Conservation (phyloP, 1,140 invertebrate species). For the Colletes latitarsis region DNA sequence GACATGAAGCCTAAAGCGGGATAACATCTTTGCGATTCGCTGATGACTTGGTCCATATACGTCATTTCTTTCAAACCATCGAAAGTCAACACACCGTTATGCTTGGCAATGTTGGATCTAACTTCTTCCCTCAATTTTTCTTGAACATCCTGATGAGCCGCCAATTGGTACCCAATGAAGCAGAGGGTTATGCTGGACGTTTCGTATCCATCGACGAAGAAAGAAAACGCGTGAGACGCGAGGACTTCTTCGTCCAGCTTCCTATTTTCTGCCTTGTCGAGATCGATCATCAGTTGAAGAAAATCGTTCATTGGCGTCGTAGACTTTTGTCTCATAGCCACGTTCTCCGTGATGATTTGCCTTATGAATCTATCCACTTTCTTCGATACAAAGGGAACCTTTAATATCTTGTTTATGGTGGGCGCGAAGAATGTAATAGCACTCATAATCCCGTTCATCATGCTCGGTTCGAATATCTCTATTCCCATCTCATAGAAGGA, state of each 20-base stretch:
- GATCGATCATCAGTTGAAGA: slow-evolving; percentile 60
- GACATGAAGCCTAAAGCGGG: slow-evolving; percentile 10
- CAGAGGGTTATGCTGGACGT: slow-evolving; percentile 36
- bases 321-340: slow-evolving; percentile 21
- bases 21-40: slow-evolving; percentile 58
- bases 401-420: not conserved
- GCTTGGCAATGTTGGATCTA: slow-evolving; percentile 1
- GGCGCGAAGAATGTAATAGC: slow-evolving; percentile 16
- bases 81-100: slow-evolving; percentile 51
- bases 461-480: slow-evolving; percentile 52
- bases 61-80: slow-evolving; percentile 59
- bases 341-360: slow-evolving; percentile 25
- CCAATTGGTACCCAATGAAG: slow-evolving; percentile 35
- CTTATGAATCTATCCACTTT: slow-evolving; percentile 50
- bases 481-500: slow-evolving; percentile 56
- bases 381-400: slow-evolving; percentile 26
- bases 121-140: slow-evolving; percentile 59
- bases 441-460: not conserved
- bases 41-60: slow-evolving; percentile 64
- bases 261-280: slow-evolving; percentile 39
- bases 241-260: slow-evolving; percentile 28
- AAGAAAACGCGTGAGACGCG: slow-evolving; percentile 42
- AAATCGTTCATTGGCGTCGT: slow-evolving; percentile 57
- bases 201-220: slow-evolving; percentile 62
- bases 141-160: slow-evolving; percentile 33